Conservation (phyloP, 2,797 vertebrate genomes). For the Typhlichthys subterraneus region DNA sequence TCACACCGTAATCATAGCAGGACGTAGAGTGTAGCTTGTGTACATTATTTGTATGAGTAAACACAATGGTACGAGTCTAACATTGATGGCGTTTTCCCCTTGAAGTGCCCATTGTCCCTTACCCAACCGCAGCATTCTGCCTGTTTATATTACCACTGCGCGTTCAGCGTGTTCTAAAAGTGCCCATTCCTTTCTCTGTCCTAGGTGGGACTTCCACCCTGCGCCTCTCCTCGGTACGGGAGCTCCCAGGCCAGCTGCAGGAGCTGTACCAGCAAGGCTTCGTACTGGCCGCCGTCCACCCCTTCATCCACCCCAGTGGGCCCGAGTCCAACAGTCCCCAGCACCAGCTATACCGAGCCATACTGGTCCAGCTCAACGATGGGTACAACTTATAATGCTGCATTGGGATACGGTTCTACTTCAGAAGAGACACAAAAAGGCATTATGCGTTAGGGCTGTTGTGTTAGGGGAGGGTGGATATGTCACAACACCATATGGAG, state of each 20-base stretch:
- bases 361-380: constrained; percentile 89
- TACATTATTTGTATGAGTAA: too few relatives aligned
- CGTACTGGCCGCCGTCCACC: constrained; percentile 87
- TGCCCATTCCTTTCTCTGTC: background rate
- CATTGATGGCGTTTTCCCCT: too few relatives aligned
- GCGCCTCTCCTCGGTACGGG: constrained; percentile 87
- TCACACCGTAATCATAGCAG: background rate
- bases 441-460: too few relatives aligned
- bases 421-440: background rate
- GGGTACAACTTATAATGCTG: constrained; percentile 76
- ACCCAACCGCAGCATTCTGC: background rate
- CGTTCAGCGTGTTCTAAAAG: background rate
- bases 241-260: constrained; percentile 91
- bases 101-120: too few relatives aligned
- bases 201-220: constrained; percentile 87
- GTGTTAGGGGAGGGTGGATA: too few relatives aligned
- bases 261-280: constrained; percentile 96
- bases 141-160: too few relatives aligned
- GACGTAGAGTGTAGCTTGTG: background rate
- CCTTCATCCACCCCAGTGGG: constrained; percentile 89
- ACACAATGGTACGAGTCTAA: too few relatives aligned
- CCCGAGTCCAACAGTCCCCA: constrained; percentile 84
- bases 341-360: constrained; percentile 91
- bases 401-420: background rate
- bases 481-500: too few relatives aligned